Evolutionary conservation across 2,888 invertebrate species (phyloP), one percentile per base, ranked within the genome.

Genomic region (Lacanobia wlatinum): DNA sequence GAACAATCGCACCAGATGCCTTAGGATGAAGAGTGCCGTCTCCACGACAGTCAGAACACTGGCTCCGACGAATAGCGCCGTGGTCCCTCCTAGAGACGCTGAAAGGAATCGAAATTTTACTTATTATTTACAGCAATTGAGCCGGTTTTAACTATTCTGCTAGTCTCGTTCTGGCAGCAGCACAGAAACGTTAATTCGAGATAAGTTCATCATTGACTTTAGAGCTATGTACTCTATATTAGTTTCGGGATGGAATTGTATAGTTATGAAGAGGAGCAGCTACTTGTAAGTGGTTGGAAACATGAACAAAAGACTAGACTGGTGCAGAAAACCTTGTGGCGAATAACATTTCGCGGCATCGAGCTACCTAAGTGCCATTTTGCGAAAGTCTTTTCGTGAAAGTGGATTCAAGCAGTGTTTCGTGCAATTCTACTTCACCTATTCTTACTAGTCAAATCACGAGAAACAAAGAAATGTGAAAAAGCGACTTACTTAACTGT

Each of bases 61-160:
- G 70, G 96, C 95, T 0, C 96, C 96, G 2, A 96, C 94, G 76
- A 96, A 96, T 1, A 96, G 84, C 0, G 96, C 96, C 0, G 96
- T 95, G 0, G 96, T 96, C 0, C 96, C 96, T 0, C 96, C 96
- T 0, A 96, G 88, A 0, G 96, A 96, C 0, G 96, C 96, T 96
- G 90, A 10, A 73, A 80, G 5, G 60, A 76, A 66, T 53, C 59
- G 23, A 16, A 28, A 55, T 5, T 43, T 43, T 43, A 43, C 12
- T 14, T 43, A 43, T 43, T 43, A 12, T 2, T 43, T 9, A 40
- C 9, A 40, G 40, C 40, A 40, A 40, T 43, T 43, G 38, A 38
- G 4, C 8, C 6, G 38, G 6, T 38, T 38, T 38, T 12, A 4
- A 43, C 43, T 43, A 43, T 43, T 43, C 43, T 43, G 43, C 43